These are phyloP conservation scores for Epinephelus fuscoguttatus DNA, from an alignment of 2,113 vertebrate species.

Conservation along the genomic window DNA sequence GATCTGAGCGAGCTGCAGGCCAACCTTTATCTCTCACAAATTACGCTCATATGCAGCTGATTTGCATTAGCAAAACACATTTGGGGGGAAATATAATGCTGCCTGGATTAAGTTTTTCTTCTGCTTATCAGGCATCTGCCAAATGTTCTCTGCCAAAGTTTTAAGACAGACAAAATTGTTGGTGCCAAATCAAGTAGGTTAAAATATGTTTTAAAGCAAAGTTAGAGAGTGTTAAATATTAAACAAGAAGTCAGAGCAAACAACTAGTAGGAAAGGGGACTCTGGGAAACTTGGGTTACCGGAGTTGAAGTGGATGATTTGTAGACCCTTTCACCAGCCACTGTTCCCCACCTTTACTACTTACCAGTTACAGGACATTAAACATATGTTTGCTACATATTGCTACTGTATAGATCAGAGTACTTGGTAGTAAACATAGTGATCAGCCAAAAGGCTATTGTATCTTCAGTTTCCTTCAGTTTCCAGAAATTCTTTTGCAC, in stretches of 20 bases:
- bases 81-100: slow-evolving; percentile 11
- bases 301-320: background rate
- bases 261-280: too few relatives aligned
- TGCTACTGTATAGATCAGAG: background rate
- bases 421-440: background rate
- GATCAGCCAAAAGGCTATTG: background rate
- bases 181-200: slow-evolving; percentile 7
- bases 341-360: background rate
- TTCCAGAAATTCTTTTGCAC: background rate
- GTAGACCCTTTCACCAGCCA: background rate
- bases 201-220: slow-evolving; percentile 3
- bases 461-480: background rate
- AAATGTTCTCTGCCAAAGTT: slow-evolving; percentile 19
- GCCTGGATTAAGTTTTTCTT: slow-evolving; percentile 1
- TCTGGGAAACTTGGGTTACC: background rate
- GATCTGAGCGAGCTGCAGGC: slow-evolving; percentile 25
- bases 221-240: background rate
- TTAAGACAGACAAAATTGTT: background rate
- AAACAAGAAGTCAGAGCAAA: background rate
- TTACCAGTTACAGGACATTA: background rate
- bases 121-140: slow-evolving; percentile 7
- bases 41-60: slow-evolving; percentile 21
- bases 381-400: background rate
- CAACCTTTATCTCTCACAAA: slow-evolving; percentile 35
- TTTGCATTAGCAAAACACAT: slow-evolving; percentile 40